Conservation (phyloP, 2,888 invertebrate genomes). For the Napeogenes inachia region DNA sequence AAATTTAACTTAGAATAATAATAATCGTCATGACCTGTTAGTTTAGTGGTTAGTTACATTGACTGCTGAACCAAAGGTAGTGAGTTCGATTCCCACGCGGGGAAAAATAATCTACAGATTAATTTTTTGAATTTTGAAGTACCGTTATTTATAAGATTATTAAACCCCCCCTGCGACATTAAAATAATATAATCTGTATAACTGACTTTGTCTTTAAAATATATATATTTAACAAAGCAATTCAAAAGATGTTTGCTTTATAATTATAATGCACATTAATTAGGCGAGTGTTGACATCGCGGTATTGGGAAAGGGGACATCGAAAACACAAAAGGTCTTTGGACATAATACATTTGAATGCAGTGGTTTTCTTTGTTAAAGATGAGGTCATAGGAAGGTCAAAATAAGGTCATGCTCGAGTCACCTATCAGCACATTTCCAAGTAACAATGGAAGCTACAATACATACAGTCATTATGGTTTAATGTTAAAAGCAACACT, state of each 20-base stretch:
- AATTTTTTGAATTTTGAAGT: no score
- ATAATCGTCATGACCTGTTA: no score
- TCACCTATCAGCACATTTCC: constrained; percentile 44
- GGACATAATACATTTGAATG: constrained; percentile 41
- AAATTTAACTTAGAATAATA: no score
- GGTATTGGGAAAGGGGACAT: background rate
- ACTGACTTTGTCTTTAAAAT: no score
- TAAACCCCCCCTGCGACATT: background rate
- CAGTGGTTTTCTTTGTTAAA: constrained; percentile 64
- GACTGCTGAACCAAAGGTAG: no score
- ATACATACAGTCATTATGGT: constrained; percentile 2
- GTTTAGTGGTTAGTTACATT: no score
- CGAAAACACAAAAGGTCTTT: background rate
- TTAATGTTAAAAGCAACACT: constrained; percentile 38
- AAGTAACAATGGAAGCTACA: constrained; percentile 34
- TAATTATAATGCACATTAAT: background rate
- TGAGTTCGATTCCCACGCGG: no score
- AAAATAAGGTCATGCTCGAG: no score
- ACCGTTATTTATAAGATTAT: background rate
- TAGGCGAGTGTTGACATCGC: background rate
- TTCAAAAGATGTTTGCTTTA: constrained; percentile 40
- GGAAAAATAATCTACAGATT: no score
- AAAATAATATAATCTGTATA: no score
- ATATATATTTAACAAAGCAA: background rate
- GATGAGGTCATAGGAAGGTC: constrained; percentile 47